Conservation (phyloP, 1,140 invertebrate genomes). For the Laodelphax striatellus region DNA sequence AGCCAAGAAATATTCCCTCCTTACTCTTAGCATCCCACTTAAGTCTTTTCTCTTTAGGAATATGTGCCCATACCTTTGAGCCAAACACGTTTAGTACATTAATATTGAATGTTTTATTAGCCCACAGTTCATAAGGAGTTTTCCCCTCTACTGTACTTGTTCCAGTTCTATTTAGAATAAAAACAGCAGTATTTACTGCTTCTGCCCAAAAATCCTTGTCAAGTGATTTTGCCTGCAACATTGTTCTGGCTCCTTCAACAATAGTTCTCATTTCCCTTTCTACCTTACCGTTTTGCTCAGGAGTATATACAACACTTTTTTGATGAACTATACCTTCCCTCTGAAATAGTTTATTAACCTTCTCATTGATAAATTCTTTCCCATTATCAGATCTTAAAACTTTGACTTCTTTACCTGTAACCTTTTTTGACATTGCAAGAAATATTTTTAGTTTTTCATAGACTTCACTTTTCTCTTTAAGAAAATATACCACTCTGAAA, state of each 20-base stretch:
- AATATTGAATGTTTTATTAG: constrained; percentile 10
- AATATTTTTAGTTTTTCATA: constrained; percentile 11
- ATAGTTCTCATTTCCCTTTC: constrained; percentile 32
- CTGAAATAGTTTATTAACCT: background rate
- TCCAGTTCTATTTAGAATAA: constrained; percentile 24
- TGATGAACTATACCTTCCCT: constrained; percentile 12
- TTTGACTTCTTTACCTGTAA: constrained; percentile 2
- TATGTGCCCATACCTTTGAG: constrained; percentile 23
- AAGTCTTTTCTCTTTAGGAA: constrained; percentile 28
- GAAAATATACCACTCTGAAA: constrained; percentile 3
- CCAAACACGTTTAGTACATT: constrained; percentile 28
- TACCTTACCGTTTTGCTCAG: constrained; percentile 28
- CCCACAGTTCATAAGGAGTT: constrained; percentile 30
- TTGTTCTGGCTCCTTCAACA: constrained; percentile 32
- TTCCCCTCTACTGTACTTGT: constrained; percentile 16
- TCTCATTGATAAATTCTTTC: constrained; percentile 9
- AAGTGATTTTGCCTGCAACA: constrained; percentile 18
- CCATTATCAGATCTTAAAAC: constrained; percentile 15
- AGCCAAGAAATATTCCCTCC: constrained; percentile 20
- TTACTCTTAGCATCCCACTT: constrained; percentile 30
- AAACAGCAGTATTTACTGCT: constrained; percentile 23
- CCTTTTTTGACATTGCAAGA: constrained; percentile 1
- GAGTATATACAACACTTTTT: constrained; percentile 22
- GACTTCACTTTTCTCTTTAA: constrained; percentile 15
- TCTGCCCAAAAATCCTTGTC: constrained; percentile 27